Percentiles rank a stretch among this genome's conserved stretches.
phyloP scores from a whole-genome alignment of 2,113 vertebrate species.

The Tragelaphus scriptus region DNA sequence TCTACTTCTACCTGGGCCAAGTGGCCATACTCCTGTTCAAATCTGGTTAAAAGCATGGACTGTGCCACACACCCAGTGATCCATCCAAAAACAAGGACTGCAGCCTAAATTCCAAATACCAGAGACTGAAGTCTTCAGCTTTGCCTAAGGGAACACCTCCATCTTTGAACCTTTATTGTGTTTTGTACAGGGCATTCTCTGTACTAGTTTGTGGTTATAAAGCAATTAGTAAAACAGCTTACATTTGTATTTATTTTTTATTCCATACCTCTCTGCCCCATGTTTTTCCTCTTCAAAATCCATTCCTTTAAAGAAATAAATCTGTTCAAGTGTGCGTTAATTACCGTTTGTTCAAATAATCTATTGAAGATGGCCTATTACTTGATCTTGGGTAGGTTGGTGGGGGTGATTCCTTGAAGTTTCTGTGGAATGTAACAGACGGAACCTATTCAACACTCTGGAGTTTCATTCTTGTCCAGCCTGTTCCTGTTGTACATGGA shows the following conservation, averaged over 20 bases:
- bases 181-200: constrained; percentile 86
- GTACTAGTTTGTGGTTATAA: constrained; percentile 84
- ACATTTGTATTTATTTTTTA: constrained; percentile 82
- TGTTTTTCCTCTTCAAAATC: constrained; percentile 75
- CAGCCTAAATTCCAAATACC: constrained; percentile 69
- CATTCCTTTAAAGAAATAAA: constrained; percentile 80
- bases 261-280: constrained; percentile 54
- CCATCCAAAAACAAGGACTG: constrained; percentile 74
- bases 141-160: constrained; percentile 76
- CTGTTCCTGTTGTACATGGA: not conserved
- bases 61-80: constrained; percentile 69
- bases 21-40: constrained; percentile 98
- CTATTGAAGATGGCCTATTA: not conserved
- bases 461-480: not conserved
- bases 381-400: not conserved
- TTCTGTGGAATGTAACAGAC: not conserved
- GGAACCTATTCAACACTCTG: not conserved
- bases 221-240: constrained; percentile 76
- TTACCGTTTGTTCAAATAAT: constrained; percentile 55
- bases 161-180: constrained; percentile 73
- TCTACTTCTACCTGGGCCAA: constrained; percentile 99
- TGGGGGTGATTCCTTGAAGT: not conserved
- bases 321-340: constrained; percentile 58
- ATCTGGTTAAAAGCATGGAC: constrained; percentile 86
- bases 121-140: constrained; percentile 79